Evolutionary conservation across 2,888 invertebrate species (phyloP).

Genomic region (Sarcophaga rosellei): DNA sequence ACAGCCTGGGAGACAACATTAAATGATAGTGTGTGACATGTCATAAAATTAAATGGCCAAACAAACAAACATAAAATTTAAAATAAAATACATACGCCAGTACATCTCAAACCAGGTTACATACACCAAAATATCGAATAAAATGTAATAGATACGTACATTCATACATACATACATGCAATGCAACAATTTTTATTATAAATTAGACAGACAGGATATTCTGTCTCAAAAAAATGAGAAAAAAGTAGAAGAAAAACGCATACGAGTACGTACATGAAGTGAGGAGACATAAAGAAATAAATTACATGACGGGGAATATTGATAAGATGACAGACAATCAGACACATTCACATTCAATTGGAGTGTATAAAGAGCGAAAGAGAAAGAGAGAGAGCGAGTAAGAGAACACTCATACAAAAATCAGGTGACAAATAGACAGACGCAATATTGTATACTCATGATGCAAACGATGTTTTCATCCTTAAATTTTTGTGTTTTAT

Average conservation of each 20-base stretch:
- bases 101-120: slow-evolving; percentile 21
- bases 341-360: slow-evolving; percentile 34
- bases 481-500: slow-evolving; percentile 30
- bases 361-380: background rate
- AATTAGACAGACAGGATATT: slow-evolving; percentile 58
- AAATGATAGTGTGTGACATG: slow-evolving; percentile 56
- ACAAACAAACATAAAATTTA: slow-evolving; percentile 56
- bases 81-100: slow-evolving; percentile 1
- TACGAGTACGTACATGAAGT: slow-evolving; percentile 41
- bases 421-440: background rate
- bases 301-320: slow-evolving; percentile 79
- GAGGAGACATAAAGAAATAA: slow-evolving; percentile 74
- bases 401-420: background rate
- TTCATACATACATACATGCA: background rate
- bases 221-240: slow-evolving; percentile 28
- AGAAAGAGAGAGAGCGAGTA: slow-evolving; percentile 12
- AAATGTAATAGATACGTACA: background rate
- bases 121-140: background rate
- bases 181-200: slow-evolving; percentile 15
- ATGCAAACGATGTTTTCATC: slow-evolving; percentile 52
- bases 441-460: slow-evolving; percentile 53
- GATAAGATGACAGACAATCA: slow-evolving; percentile 77
- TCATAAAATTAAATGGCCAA: slow-evolving; percentile 62
- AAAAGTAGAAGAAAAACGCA: background rate
- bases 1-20: slow-evolving; percentile 19